Percentiles rank a stretch among this genome's conserved stretches.
These are phyloP conservation scores for Litocranius walleri DNA, from an alignment of 2,113 vertebrate species.

Conservation along the genomic window DNA sequence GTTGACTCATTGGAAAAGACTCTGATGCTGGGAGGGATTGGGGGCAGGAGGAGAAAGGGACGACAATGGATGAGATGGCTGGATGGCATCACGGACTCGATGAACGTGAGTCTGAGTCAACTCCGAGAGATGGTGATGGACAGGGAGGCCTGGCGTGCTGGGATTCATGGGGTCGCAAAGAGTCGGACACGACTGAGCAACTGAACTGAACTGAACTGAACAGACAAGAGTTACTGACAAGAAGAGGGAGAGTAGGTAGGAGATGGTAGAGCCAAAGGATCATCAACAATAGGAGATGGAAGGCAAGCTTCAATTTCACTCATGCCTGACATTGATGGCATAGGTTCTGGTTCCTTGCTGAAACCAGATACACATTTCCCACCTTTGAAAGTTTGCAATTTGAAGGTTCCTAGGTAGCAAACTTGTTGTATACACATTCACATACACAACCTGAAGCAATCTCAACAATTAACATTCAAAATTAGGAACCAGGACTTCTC, in stretches of 20 bases:
- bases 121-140: no score
- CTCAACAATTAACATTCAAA: not conserved
- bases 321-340: not conserved
- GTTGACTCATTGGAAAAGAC: no score
- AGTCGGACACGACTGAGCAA: no score
- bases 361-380: not conserved
- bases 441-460: not conserved
- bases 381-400: not conserved
- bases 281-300: not conserved
- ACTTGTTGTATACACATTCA: not conserved
- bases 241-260: not conserved
- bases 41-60: no score
- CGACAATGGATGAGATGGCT: no score
- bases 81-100: no score
- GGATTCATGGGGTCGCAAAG: no score
- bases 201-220: not conserved
- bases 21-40: no score
- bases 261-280: not conserved
- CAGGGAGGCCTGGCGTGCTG: no score
- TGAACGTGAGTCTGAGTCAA: no score
- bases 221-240: not conserved
- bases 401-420: not conserved
- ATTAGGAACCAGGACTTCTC: not conserved
- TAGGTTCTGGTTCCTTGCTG: not conserved
- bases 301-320: not conserved